These are phyloP conservation scores for Ridgeia piscesae DNA, from an alignment of 1,140 invertebrate species.

Conservation along the genomic window DNA sequence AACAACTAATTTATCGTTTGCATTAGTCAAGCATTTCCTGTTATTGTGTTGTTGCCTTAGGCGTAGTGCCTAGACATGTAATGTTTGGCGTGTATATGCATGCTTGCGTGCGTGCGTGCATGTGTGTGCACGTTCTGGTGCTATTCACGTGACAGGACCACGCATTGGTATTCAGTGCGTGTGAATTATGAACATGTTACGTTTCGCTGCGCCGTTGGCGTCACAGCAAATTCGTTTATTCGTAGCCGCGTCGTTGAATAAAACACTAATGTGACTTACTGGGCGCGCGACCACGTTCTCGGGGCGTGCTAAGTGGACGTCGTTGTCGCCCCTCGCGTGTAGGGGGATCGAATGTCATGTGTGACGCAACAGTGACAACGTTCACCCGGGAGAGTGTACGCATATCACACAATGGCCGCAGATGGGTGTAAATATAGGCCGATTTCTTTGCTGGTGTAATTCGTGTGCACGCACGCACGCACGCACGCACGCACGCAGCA, in stretches of 20 bases:
- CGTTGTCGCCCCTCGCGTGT: neutral
- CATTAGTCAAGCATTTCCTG: neutral
- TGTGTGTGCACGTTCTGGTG: neutral
- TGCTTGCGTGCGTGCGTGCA: neutral
- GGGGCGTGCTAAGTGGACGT: neutral
- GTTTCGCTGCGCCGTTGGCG: neutral
- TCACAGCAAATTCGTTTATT: neutral
- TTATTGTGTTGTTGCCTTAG: neutral
- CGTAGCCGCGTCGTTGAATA: neutral
- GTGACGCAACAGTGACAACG: neutral
- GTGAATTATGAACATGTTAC: neutral
- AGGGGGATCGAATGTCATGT: neutral
- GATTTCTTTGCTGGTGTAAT: neutral
- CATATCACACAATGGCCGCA: neutral
- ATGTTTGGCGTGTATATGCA: neutral
- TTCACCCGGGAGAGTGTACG: neutral
- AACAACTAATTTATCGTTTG: neutral
- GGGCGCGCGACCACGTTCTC: neutral
- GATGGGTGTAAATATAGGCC: neutral
- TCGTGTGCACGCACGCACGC: neutral
- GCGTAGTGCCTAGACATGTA: neutral
- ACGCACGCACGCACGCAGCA: neutral
- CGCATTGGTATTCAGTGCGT: neutral
- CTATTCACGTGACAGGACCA: neutral
- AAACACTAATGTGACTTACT: neutral